Evolutionary conservation across 1,140 invertebrate genomes (phyloP).

Genomic region (Wiebesia pumilae): DNA sequence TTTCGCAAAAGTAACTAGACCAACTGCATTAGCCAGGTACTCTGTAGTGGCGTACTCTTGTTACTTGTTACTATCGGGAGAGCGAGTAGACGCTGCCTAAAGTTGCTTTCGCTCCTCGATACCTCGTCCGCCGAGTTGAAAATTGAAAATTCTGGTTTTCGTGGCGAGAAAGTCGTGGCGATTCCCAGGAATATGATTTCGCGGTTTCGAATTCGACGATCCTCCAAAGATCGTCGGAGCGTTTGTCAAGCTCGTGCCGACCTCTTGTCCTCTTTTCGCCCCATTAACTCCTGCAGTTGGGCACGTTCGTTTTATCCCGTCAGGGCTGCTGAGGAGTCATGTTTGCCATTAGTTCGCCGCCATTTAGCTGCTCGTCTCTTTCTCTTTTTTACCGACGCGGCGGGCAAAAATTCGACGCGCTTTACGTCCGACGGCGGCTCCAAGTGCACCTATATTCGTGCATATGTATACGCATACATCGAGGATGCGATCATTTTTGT

Average conservation of each 20-base stretch:
- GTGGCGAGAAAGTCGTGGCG: slow-evolving; percentile 15
- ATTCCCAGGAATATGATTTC: slow-evolving; percentile 32
- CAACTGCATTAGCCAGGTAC: no score
- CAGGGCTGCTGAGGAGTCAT: slow-evolving; percentile 61
- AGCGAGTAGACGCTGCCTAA: no score
- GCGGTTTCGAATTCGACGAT: slow-evolving; percentile 5
- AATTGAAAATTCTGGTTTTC: no score
- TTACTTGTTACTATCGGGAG: no score
- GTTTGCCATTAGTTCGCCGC: slow-evolving; percentile 71
- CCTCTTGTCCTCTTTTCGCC: slow-evolving; percentile 69
- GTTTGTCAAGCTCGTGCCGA: slow-evolving; percentile 44
- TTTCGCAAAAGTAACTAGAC: no score
- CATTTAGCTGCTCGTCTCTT: slow-evolving; percentile 58
- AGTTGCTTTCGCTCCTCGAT: no score
- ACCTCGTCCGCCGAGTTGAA: no score
- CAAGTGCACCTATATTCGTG: slow-evolving; percentile 39
- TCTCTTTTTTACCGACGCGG: slow-evolving; percentile 2
- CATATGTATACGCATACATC: background rate
- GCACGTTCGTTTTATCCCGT: slow-evolving; percentile 68
- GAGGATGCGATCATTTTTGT: slow-evolving; percentile 39
- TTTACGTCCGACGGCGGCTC: slow-evolving; percentile 33
- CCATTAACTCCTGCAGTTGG: slow-evolving; percentile 69
- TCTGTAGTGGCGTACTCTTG: no score
- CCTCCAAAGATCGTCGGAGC: slow-evolving; percentile 35
- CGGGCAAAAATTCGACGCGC: slow-evolving; percentile 54